Conservation (phyloP, 2,888 invertebrate species). For the Sceliomorpha sp. region DNA sequence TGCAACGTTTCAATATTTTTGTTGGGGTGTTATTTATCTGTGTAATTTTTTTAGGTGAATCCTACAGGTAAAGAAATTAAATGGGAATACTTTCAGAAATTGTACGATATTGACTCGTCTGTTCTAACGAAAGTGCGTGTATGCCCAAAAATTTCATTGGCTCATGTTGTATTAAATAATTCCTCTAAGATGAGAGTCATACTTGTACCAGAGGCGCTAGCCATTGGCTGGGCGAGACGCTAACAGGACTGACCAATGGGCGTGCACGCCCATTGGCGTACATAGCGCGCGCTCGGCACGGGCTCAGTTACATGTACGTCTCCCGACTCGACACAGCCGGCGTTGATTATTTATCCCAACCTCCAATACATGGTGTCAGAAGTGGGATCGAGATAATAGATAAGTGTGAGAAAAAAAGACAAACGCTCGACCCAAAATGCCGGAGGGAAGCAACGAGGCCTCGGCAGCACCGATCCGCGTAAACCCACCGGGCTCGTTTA, state of each 20-base stretch:
- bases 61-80: not conserved
- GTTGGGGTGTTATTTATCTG: too few relatives aligned
- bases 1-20: too few relatives aligned
- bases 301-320: not conserved
- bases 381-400: slow-evolving; percentile 16
- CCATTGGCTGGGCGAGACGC: slow-evolving; percentile 10
- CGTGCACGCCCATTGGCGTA: not conserved
- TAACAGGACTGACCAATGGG: slow-evolving; percentile 2
- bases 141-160: not conserved
- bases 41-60: not conserved
- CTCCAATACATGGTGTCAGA: slow-evolving; percentile 28
- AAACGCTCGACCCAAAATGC: too few relatives aligned
- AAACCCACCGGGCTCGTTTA: slow-evolving; percentile 32
- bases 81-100: not conserved
- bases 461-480: slow-evolving; percentile 16
- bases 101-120: not conserved
- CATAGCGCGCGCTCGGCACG: slow-evolving; percentile 3
- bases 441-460: not conserved
- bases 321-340: not conserved
- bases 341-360: not conserved
- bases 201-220: slow-evolving; percentile 5
- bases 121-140: not conserved
- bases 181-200: slow-evolving; percentile 2
- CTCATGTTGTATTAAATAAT: slow-evolving; percentile 1
- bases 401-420: not conserved